Evolutionary conservation across 2,888 invertebrate species (phyloP), one percentile per base, ranked within the genome.

Genomic region (Megalurothrips usitatus): DNA sequence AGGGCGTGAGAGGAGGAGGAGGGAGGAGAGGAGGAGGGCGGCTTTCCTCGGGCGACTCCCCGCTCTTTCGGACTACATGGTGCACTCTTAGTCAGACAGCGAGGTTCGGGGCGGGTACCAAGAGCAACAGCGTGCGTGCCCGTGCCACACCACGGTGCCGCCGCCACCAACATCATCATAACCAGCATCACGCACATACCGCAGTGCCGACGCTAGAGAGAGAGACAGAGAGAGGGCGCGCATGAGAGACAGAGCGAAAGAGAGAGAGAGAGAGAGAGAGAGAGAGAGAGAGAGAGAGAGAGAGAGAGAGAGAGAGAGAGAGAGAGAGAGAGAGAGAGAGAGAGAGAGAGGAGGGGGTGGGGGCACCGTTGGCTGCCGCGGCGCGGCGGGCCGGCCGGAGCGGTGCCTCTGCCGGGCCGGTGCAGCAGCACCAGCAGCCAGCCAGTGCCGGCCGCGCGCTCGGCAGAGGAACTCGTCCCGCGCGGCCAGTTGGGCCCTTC

Each of bases 341-440:
- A 34, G 79, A 48, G 23, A 79, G 23, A 79, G 19, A 58, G 19
- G 80, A 48, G 28, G 12, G 12, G 75, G 1, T 48, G 80, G 1
- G 80, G 81, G 43, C 80, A 81, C 79, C 81, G 81, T 48, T 79
- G 81, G 58, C 80, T 80, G 14, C 82, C 82, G 17, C n/a, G n/a
- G n/a, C n/a, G n/a, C n/a, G n/a, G n/a, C n/a, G n/a, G n/a, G n/a
- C n/a, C n/a, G n/a, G n/a, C n/a, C n/a, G n/a, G n/a, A n/a, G 82
- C 81, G 26, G 80, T 82, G 9, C 4, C 49, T 6, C 82, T 82
- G 49, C 26, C 75, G 34, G 82, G 82, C 68, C 23, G 82, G n/a
- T 82, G 82, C 49, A 82, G 79, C 43, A 80, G 82, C 68, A 68
- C 63, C 26, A 82, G 82, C 34, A 6, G 34, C 34, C 34, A 43